phyloP scores from a whole-genome alignment of 2,797 vertebrate species.

The Acanthornis magna region DNA sequence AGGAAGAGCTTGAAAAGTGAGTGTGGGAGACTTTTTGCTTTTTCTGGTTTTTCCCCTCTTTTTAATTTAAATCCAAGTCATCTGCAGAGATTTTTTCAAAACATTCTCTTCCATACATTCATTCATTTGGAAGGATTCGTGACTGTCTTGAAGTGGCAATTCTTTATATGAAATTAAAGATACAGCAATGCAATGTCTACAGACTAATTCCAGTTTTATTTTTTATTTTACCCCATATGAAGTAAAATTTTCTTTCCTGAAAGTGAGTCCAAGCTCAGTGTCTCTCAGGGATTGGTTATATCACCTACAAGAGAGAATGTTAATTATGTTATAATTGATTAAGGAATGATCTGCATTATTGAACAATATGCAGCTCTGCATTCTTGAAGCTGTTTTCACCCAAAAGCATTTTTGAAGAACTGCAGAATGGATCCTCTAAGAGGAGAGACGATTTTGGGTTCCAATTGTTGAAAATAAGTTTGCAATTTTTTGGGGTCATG shows the following conservation, averaged over 20 bases:
- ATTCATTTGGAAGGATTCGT: not conserved
- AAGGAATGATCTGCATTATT: not conserved
- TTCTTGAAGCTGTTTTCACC: not conserved
- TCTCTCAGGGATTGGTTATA: not conserved
- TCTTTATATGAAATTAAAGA: not conserved
- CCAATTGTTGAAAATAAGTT: not conserved
- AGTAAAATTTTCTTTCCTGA: not conserved
- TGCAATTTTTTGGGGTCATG: accelerated
- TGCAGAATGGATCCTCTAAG: not conserved
- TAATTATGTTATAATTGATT: not conserved
- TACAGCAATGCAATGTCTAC: not conserved
- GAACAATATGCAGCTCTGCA: not conserved
- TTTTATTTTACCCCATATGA: not conserved
- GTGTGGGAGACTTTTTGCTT: constrained; percentile 29
- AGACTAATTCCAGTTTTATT: not conserved
- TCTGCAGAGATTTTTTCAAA: not conserved
- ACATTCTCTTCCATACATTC: not conserved
- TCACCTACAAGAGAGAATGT: not conserved
- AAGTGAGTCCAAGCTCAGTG: not conserved
- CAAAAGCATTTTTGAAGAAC: not conserved
- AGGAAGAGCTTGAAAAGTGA: constrained; percentile 97
- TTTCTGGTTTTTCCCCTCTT: not conserved
- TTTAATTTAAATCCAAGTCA: not conserved
- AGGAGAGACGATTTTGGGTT: not conserved
- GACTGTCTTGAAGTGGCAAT: not conserved